phyloP scores from a whole-genome alignment of 2,888 invertebrate species.

The Teleiodes luculella region DNA sequence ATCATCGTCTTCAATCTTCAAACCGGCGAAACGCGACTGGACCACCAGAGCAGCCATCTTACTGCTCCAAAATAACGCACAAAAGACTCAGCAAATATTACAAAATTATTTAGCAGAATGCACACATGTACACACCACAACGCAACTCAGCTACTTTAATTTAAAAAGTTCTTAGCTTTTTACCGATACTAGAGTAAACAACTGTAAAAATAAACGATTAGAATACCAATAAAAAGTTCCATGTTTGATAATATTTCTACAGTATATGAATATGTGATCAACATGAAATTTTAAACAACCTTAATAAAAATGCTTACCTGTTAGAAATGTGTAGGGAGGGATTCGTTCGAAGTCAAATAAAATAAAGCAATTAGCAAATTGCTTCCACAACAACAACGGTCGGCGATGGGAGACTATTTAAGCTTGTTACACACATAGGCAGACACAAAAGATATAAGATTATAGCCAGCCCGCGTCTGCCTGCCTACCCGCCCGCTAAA shows the following conservation, averaged over 20 bases:
- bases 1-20: constrained; percentile 86
- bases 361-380: constrained; percentile 18
- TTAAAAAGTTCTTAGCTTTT: not conserved
- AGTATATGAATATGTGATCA: no score
- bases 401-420: constrained; percentile 17
- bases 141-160: not conserved
- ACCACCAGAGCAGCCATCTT: constrained; percentile 82
- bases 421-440: no score
- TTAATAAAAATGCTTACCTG: not conserved
- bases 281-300: not conserved
- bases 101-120: not conserved
- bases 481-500: no score
- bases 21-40: constrained; percentile 85
- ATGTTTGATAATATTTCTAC: not conserved
- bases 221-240: not conserved
- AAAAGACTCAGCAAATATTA: not conserved
- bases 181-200: not conserved
- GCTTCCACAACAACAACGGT: constrained; percentile 26
- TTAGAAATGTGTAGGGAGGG: constrained; percentile 8
- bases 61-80: not conserved
- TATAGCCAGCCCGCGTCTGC: no score
- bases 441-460: no score
- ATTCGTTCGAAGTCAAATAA: constrained; percentile 14
- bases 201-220: not conserved
- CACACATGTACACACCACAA: not conserved